phyloP scores from a whole-genome alignment of 2,113 vertebrate genomes.

The Tragelaphus imberbis region DNA sequence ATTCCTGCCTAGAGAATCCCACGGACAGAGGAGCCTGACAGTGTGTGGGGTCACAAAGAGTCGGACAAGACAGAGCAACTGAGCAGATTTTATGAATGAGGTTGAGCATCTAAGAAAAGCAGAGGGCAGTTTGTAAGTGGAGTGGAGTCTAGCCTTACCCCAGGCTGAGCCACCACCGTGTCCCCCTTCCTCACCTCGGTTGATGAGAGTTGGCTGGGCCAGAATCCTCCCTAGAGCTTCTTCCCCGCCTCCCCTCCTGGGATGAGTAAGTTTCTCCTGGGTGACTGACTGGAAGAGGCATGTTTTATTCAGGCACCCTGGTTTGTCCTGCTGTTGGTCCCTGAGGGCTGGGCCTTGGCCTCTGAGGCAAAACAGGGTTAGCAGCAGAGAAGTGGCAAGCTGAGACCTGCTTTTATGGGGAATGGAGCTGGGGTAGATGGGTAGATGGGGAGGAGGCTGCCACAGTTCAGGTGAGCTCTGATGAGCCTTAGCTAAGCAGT shows the following conservation, averaged over 20 bases:
- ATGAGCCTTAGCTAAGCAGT: not conserved
- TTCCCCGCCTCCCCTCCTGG: not conserved
- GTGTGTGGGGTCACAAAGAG: not conserved
- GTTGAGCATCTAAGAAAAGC: not conserved
- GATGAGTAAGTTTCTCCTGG: slow-evolving; percentile 45
- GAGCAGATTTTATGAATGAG: not conserved
- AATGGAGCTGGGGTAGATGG: not conserved
- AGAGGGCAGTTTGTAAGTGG: not conserved
- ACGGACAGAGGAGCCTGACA: not conserved
- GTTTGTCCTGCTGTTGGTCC: slow-evolving; percentile 55
- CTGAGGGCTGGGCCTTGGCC: slow-evolving; percentile 30
- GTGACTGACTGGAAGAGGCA: slow-evolving; percentile 31
- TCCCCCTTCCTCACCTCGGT: accelerated
- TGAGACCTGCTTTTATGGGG: slow-evolving; percentile 30
- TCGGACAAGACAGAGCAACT: not conserved
- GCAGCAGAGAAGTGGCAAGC: slow-evolving; percentile 23
- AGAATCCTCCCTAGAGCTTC: not conserved
- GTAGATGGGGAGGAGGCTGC: not conserved
- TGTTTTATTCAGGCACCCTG: slow-evolving; percentile 32
- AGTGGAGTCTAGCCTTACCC: not conserved
- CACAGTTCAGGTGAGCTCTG: not conserved
- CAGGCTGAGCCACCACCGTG: not conserved
- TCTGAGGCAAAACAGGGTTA: not conserved
- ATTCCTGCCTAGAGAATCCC: not conserved
- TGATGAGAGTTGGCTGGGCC: not conserved